Evolutionary conservation across 1,140 invertebrate species (phyloP), one percentile per base, ranked within the genome.

Genomic region (Cherax destructor): DNA sequence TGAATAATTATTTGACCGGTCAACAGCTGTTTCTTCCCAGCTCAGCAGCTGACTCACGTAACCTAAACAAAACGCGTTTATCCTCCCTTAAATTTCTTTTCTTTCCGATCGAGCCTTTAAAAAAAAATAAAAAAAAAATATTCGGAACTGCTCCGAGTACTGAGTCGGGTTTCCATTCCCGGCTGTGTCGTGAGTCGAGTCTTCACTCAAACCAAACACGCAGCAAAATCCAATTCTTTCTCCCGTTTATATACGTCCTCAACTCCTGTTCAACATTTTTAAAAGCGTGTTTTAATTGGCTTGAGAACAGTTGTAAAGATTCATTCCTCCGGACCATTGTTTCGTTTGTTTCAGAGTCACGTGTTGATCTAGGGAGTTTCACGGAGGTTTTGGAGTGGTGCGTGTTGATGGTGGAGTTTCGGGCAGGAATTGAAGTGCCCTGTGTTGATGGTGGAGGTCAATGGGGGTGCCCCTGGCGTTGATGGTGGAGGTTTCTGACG

Each of bases 141-240:
- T 41, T 41, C 30, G 30, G 30, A 41, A 41, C 30, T 41, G 30
- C 30, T 41, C 30, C 30, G 30, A 41, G 30, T 41, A 41, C 0
- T 41, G 30, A 41, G 30, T 41, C 30, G 30, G 30, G 0, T 59
- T 18, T 16, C 61, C 59, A 30, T 47, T 30, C 59, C 47, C n/a
- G 16, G 16, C 30, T 18, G 61, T 69, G 81, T 83, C 81, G 81
- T 83, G 81, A 83, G 81, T 69, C 18, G 30, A 47, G 16, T 74
- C 81, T 69, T 65, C 81, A 49, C 81, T 24, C 81, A 83, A 49
- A 69, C 59, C 69, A 83, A 83, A 83, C 81, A 83, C 81, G 41
- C 30, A 65, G 21, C 81, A 65, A 30, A 65, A 83, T 83, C 61
- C 81, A 83, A 65, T 69, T 83, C 81, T 83, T 65, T 83, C 56